Conservation (phyloP, 2,888 invertebrate genomes). For the Sinelater perroti region DNA sequence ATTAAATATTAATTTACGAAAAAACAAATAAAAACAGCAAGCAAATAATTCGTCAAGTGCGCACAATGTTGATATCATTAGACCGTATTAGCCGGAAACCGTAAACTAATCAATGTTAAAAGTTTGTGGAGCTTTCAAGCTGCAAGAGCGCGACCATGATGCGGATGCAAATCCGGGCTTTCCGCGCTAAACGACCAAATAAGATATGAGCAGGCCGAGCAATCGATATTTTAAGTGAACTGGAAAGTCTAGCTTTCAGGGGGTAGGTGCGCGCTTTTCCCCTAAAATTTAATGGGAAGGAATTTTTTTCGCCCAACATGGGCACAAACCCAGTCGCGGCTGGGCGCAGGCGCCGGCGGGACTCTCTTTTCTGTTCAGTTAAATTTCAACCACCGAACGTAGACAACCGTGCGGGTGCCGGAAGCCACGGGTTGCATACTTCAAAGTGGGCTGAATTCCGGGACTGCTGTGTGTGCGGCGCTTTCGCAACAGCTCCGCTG, state of each 20-base stretch:
- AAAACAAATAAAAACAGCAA: too few relatives aligned
- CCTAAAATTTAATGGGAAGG: constrained; percentile 36
- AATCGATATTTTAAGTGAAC: constrained; percentile 33
- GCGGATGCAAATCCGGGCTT: not conserved
- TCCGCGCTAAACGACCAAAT: constrained; percentile 9
- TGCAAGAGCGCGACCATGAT: too few relatives aligned
- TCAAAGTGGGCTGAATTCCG: too few relatives aligned
- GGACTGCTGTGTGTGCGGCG: too few relatives aligned
- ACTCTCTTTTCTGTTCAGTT: constrained; percentile 31
- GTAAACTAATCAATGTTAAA: too few relatives aligned
- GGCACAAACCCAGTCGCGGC: constrained; percentile 23
- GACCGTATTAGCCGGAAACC: too few relatives aligned
- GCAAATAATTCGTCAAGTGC: too few relatives aligned
- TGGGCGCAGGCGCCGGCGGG: constrained; percentile 26
- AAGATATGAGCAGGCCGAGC: too few relatives aligned
- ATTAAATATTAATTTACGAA: too few relatives aligned
- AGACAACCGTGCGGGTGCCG: constrained; percentile 27
- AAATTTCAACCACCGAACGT: constrained; percentile 29
- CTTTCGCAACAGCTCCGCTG: too few relatives aligned
- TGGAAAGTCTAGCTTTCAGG: constrained; percentile 27
- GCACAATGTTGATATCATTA: too few relatives aligned
- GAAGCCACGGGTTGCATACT: constrained; percentile 29
- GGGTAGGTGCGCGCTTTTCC: constrained; percentile 26
- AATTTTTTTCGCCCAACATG: constrained; percentile 26
- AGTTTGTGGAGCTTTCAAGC: too few relatives aligned